Base-by-base conservation (phyloP, 2,797 vertebrate genomes). In the Chelon auratus region DNA sequence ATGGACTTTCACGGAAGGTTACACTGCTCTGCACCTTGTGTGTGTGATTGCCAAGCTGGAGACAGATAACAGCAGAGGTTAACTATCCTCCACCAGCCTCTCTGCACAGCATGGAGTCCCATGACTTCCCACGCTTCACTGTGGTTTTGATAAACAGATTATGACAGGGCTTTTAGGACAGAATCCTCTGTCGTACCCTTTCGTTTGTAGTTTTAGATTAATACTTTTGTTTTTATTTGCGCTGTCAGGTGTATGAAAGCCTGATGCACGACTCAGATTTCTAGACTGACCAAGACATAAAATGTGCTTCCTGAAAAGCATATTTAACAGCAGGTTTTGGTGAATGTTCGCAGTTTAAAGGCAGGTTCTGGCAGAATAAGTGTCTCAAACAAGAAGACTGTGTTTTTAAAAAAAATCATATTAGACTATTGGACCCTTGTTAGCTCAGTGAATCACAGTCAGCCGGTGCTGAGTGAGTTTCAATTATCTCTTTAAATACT, bases 81-180 rank as follows among this genome's bases (percentile, higher is more conserved):
- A 17, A 13, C 45, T 6, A 43, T 22, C 43, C 10, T 3, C 58
- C n/a, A 12, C 26, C n/a, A 5, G n/a, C 40, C 3, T 2, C 3
- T 2, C 37, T 53, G 55, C 26, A 53, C 24, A 20, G 40, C 2
- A 3, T 48, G 12, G 22, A 47, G 51, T 63, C 47, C 62, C 0
- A 4, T 70, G 63, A 81, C 50, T 37, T 37, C 17, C n/a, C 50
- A 55, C 11, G 39, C 9, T 36, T 39, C 26, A 30, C 20, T 42
- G 24, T 47, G 45, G 59, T 59, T 53, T n/a, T 45, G 24, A 70
- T 4, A 61, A 10, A 53, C 9, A 43, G 10, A 11, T 52, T 5
- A 43, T 52, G 42, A 5, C 18, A 26, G 2, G 0, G 5, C 3
- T 9, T 26, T 50, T 10, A 48, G 9, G 8, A 12, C 1, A 48